phyloP scores from a whole-genome alignment of 2,888 invertebrate genomes.

The Neoitamus cyanurus region DNA sequence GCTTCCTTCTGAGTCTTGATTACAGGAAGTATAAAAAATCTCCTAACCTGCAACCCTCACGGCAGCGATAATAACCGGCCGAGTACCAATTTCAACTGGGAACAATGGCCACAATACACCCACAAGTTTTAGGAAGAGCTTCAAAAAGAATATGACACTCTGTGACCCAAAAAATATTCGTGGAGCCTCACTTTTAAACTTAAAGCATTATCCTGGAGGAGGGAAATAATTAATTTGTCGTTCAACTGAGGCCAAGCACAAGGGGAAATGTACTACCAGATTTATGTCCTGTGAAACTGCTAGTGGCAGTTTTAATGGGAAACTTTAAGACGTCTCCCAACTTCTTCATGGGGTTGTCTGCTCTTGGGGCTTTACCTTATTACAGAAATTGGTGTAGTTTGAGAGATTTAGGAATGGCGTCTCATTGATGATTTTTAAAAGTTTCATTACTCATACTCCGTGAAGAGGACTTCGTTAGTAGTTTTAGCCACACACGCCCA shows the following conservation, averaged over 20 bases:
- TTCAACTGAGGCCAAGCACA: neutral
- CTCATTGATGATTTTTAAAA: neutral
- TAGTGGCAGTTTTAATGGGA: neutral
- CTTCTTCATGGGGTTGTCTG: neutral
- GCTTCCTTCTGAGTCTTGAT: neutral
- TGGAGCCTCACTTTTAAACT: neutral
- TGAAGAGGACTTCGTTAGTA: too few species aligned
- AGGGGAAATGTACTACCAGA: neutral
- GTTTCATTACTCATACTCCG: neutral
- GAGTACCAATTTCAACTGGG: neutral
- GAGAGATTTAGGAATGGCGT: neutral
- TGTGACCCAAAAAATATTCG: neutral
- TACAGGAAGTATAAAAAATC: constrained; percentile 29
- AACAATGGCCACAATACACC: constrained; percentile 5
- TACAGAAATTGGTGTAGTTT: neutral
- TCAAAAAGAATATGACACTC: neutral
- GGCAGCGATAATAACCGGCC: neutral
- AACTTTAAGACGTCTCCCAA: neutral
- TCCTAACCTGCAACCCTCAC: neutral
- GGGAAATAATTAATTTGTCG: constrained; percentile 1
- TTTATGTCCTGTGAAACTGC: neutral
- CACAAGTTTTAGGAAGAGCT: neutral
- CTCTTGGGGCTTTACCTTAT: neutral
- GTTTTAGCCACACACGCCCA: too few species aligned
- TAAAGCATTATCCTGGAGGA: neutral